phyloP scores from a whole-genome alignment of 1,140 invertebrate species.

The Dufourea novaeangliae region DNA sequence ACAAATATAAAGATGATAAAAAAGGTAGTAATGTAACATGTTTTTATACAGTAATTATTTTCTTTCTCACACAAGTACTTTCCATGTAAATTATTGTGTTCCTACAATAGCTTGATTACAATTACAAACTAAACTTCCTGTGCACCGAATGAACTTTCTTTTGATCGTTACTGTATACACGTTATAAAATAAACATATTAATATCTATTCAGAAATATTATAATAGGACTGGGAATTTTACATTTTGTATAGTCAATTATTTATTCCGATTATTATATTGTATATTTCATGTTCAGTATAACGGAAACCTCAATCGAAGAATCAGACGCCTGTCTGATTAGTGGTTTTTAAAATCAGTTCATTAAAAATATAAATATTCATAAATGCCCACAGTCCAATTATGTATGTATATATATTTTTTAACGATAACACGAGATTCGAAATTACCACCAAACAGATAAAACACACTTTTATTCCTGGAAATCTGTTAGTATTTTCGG shows the following conservation, averaged over 20 bases:
- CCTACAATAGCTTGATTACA: no score
- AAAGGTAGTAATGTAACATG: no score
- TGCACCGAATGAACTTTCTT: background rate
- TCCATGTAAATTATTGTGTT: no score
- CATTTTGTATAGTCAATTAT: background rate
- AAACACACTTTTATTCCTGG: background rate
- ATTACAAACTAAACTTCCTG: no score
- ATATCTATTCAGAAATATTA: background rate
- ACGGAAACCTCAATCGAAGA: no score
- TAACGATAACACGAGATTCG: background rate
- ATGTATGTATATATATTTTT: constrained; percentile 21
- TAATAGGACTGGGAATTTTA: background rate
- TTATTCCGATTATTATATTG: no score
- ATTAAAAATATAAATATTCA: background rate
- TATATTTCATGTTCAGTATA: no score
- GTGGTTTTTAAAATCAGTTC: background rate
- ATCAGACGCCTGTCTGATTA: no score
- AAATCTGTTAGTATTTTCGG: background rate
- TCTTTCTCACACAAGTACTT: no score
- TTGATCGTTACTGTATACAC: background rate
- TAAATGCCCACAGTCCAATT: background rate
- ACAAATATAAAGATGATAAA: no score
- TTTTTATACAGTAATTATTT: no score
- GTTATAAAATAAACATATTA: constrained; percentile 9
- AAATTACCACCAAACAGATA: constrained; percentile 2